Percentiles rank a stretch among this genome's conserved stretches.
These are phyloP conservation scores for Fratercula arctica DNA, from an alignment of 2,797 vertebrate species.

Conservation along the genomic window DNA sequence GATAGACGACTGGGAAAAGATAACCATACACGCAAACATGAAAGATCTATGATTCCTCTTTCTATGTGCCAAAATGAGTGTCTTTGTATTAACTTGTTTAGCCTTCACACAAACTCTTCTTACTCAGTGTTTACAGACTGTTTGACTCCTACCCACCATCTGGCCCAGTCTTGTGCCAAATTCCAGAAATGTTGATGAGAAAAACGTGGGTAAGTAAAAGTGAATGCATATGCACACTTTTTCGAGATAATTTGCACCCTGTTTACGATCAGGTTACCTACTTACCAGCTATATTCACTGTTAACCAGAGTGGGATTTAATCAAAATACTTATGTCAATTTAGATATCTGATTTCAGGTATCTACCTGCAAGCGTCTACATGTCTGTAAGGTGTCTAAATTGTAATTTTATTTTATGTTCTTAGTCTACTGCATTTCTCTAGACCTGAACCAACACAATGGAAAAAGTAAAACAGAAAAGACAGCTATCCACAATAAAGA, in stretches of 20 bases:
- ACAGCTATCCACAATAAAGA: not conserved
- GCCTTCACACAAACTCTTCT: slow-evolving; percentile 14
- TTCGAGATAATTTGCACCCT: not conserved
- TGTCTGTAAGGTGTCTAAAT: not conserved
- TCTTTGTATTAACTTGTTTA: slow-evolving; percentile 50
- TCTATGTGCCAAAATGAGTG: not conserved
- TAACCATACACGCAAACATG: not conserved
- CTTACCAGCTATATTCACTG: not conserved
- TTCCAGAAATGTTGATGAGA: not conserved
- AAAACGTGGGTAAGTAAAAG: not conserved
- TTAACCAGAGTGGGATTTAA: not conserved
- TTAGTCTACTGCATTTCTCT: not conserved
- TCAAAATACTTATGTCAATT: not conserved
- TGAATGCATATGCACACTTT: not conserved
- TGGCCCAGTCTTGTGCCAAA: not conserved
- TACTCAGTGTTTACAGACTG: slow-evolving; percentile 31
- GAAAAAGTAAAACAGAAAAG: not conserved
- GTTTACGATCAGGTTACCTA: not conserved
- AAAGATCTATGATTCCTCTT: not conserved
- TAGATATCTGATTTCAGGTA: not conserved
- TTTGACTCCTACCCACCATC: slow-evolving; percentile 28
- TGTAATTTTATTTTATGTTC: not conserved
- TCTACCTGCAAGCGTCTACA: not conserved
- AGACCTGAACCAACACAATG: not conserved
- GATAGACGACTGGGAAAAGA: not conserved